Conservation (phyloP, 2,888 invertebrate species). For the Drosophila koepferae region DNA sequence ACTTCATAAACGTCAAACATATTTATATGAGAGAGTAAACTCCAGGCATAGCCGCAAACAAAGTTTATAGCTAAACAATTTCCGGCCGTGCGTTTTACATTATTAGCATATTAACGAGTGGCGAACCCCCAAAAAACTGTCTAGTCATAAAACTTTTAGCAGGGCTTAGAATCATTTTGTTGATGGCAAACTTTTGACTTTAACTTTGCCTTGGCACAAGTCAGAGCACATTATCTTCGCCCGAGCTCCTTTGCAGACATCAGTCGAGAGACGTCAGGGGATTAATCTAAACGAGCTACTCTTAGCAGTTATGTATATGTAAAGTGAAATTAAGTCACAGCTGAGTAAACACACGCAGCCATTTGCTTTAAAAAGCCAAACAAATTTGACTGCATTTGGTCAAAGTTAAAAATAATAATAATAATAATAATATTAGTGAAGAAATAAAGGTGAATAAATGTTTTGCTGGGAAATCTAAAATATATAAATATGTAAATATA, state of each 20-base stretch:
- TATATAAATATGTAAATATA: no score
- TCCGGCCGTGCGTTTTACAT: constrained; percentile 68
- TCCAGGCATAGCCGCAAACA: constrained; percentile 59
- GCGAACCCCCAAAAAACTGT: constrained; percentile 54
- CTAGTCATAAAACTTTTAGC: constrained; percentile 74
- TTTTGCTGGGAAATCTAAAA: no score
- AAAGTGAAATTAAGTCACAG: constrained; percentile 75
- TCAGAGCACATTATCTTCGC: constrained; percentile 74
- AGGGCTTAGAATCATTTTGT: constrained; percentile 51
- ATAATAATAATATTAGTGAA: no score
- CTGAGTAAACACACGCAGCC: constrained; percentile 56
- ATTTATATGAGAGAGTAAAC: constrained; percentile 14
- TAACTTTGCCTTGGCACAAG: constrained; percentile 46
- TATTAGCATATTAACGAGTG: constrained; percentile 76
- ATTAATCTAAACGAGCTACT: constrained; percentile 53
- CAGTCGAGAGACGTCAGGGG: constrained; percentile 40
- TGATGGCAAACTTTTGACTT: constrained; percentile 49
- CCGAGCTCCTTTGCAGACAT: constrained; percentile 59
- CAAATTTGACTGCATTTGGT: neutral
- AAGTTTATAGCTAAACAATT: constrained; percentile 75
- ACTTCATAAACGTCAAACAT: constrained; percentile 42
- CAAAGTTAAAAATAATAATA: neutral
- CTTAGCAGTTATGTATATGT: constrained; percentile 37
- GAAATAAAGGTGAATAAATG: no score
- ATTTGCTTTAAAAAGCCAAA: constrained; percentile 45